Percentiles rank a stretch among this genome's conserved stretches.
phyloP scores from a whole-genome alignment of 2,797 vertebrate genomes.

The Channallabes apus region DNA sequence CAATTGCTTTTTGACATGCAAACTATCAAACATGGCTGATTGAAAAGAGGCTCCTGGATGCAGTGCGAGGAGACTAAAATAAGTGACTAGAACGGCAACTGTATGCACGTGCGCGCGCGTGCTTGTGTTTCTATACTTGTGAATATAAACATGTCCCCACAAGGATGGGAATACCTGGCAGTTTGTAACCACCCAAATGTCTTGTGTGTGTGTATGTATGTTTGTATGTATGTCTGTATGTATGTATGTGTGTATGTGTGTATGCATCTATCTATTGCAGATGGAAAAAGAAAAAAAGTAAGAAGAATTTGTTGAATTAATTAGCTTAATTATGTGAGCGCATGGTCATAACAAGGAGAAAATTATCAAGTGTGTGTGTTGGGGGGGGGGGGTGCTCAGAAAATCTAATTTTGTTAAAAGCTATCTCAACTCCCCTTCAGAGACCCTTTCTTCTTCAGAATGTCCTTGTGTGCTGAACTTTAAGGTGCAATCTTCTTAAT shows the following conservation, averaged over 20 bases:
- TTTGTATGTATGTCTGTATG: not conserved
- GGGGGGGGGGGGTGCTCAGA: not conserved
- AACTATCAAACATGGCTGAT: too few species aligned
- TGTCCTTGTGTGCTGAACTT: conserved; percentile 11
- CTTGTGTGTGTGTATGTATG: not conserved
- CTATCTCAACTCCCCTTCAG: conserved; percentile 24
- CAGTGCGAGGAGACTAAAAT: not conserved
- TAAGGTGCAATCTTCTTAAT: conserved; percentile 18
- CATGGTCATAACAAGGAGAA: not conserved
- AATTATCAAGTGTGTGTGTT: not conserved
- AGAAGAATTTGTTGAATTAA: not conserved
- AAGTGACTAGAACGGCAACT: not conserved
- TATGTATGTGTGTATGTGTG: not conserved
- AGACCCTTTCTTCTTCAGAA: conserved; percentile 15
- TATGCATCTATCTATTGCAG: not conserved
- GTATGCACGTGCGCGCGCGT: not conserved
- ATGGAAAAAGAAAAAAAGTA: not conserved
- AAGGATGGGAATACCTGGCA: not conserved
- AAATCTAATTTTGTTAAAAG: conserved; percentile 40
- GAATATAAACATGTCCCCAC: not conserved
- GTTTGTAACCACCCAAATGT: not conserved
- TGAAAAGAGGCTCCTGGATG: not conserved
- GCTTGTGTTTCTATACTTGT: not conserved
- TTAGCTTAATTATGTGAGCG: not conserved
- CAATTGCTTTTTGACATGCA: not conserved